Percentiles rank a stretch among this genome's conserved stretches.
Conservation (phyloP, 2,113 vertebrate species). For the Osmerus eperlanus region DNA sequence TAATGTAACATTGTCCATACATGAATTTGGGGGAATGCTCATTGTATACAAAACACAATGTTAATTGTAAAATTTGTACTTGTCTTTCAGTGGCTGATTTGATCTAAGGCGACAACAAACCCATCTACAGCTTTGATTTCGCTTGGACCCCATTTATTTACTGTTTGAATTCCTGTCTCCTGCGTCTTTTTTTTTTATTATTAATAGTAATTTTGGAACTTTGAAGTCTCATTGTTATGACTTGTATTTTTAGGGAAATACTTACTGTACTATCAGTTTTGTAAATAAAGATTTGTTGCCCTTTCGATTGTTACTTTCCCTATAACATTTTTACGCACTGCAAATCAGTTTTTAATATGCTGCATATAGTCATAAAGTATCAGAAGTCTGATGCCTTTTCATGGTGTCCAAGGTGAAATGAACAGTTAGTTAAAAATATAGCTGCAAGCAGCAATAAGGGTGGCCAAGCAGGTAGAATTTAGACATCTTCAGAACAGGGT, state of each 20-base stretch:
- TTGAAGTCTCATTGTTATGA: not conserved
- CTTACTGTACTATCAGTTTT: slow-evolving; percentile 37
- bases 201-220: slow-evolving; percentile 4
- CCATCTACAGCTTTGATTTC: not conserved
- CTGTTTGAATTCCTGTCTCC: slow-evolving; percentile 11
- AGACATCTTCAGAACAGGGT: too few species aligned
- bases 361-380: too few species aligned
- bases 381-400: too few species aligned
- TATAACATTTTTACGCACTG: too few species aligned
- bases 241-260: not conserved
- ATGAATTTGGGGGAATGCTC: too few species aligned
- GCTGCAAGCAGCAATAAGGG: too few species aligned
- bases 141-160: not conserved
- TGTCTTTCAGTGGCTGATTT: slow-evolving; percentile 67
- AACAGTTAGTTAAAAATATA: too few species aligned
- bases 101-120: slow-evolving; percentile 55
- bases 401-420: too few species aligned
- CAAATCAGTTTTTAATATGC: too few species aligned
- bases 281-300: slow-evolving; percentile 61
- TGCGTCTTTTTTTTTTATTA: slow-evolving; percentile 7
- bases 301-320: too few species aligned
- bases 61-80: not conserved
- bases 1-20: too few species aligned
- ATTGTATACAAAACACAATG: not conserved
- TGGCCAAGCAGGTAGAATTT: too few species aligned